These are phyloP conservation scores for Psettodes erumei DNA, from an alignment of 2,113 vertebrate species.

Conservation along the genomic window DNA sequence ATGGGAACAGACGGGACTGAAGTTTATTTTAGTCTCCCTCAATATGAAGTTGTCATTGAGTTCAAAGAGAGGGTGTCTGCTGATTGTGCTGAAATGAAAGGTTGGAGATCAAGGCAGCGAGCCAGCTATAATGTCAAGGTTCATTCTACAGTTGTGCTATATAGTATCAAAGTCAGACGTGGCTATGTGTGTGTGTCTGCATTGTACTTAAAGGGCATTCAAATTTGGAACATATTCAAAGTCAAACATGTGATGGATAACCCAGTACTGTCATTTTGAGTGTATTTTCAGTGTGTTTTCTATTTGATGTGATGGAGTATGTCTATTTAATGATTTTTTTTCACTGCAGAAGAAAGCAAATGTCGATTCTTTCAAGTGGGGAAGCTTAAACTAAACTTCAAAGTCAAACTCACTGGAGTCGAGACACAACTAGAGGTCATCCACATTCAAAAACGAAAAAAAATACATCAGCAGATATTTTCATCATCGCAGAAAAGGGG, in stretches of 20 bases:
- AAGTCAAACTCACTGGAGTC: not conserved
- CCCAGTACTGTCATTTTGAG: constrained; percentile 23
- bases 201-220: constrained; percentile 33
- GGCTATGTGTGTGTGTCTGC: constrained; percentile 41
- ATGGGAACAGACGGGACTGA: constrained; percentile 34
- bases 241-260: constrained; percentile 40
- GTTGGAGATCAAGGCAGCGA: constrained; percentile 41
- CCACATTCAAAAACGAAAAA: not conserved
- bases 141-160: constrained; percentile 51
- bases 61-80: constrained; percentile 75
- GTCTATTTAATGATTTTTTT: constrained; percentile 7
- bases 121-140: constrained; percentile 69
- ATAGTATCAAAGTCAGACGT: constrained; percentile 57
- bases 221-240: constrained; percentile 14
- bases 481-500: not conserved
- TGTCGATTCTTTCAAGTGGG: constrained; percentile 8
- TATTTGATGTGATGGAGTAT: not conserved
- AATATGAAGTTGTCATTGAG: constrained; percentile 48
- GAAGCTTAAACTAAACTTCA: not conserved
- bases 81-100: constrained; percentile 76
- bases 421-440: not conserved
- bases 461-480: not conserved
- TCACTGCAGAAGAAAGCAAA: not conserved
- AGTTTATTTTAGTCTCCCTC: constrained; percentile 67
- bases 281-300: constrained; percentile 1